Evolutionary conservation across 30 jellyfish, hydroid and myxozoan genomes (phyloP), one percentile per base, ranked within the genome.

Genomic region (Aurelia coerulea): DNA sequence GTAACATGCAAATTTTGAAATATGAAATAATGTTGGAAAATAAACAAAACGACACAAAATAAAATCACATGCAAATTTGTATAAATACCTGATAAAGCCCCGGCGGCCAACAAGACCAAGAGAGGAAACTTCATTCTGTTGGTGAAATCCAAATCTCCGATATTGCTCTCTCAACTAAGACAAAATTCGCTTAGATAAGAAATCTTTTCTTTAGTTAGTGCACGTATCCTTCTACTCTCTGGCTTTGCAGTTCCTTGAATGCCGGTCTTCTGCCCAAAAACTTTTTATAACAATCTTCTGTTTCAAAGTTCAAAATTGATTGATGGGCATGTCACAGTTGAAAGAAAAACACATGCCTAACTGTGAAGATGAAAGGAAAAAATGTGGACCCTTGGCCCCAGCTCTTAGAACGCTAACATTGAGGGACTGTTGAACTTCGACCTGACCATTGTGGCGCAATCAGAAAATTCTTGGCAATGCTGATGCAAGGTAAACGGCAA

Each of bases 81-180:
- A n/a, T 11, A 13, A 33, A 13, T 88, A 93, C 98, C 98, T 75
- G 98, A 95, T 13, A 93, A 77, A n/a, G 98, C 95, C 90, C 96
- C 96, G 49, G 98, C 98, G 90, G 98, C 98, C 92, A 88, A 85
- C 91, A 93, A 87, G 83, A 93, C 96, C 88, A 93, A 78, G 85
- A 93, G 94, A 68, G 95, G 96, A 77, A 83, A 93, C 97, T 93
- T 93, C 98, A 93, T 93, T 67, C 88, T 78, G 65, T 56, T 51
- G 93, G 75, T 60, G 53, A 50, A 84, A 8, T 19, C 64, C 84
- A 75, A 10, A 34, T 42, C 84, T 56, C 91, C 84, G 32, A 81
- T 51, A 3, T 78, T 39, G 14, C 4, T 46, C 49, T 16, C 49
- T 46, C 33, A 68, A n/a, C 70, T 31, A 74, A 53, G 72, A n/a